Evolutionary conservation across 2,797 vertebrate genomes (phyloP), one percentile per base, ranked within the genome.

Genomic region (Alcedo quadribrachys): DNA sequence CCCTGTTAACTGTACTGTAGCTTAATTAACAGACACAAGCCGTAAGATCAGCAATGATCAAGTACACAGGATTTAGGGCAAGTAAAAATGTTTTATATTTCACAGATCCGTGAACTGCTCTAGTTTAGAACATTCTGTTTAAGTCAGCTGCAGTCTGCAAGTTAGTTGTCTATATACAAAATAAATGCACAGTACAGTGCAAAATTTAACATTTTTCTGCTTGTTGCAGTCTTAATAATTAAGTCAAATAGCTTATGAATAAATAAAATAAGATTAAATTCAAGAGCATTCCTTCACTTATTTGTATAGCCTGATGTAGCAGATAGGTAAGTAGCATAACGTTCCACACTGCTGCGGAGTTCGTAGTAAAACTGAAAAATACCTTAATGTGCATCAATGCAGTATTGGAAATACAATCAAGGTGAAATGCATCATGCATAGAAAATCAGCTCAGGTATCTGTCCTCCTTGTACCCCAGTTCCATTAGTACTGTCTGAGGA

Each of bases 391-490:
- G 85, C 92, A 94, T 84, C 73, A 61, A 43, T 76, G 94, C 94
- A 85, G 95, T 90, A 92, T 7, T 76, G 86, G 89, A 96, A 88
- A 88, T 92, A 95, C 88, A 93, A 88, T 95, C 94, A 93, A 93
- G 94, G 90, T 63, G 96, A 96, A 97, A 96, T 87, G 93, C 93
- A 75, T 99, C 97, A 99, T 85, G 99, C 98, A 27, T 99, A 99
- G 98, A 99, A 99, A 97, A 99, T 98, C n/a, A 99, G 98, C 97
- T 99, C 99, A 0, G 99, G 99, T 97, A 99, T 99, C 94, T 99
- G 99, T 66, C 99, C 99, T 27, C 99, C 99, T 97, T 99, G 99
- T 25, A 99, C 99, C 21, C 99, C 99, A 0, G 99, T 99, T 54
- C 99, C 99, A 3, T 99, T 99, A 90, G 99, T 99, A 97, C 99